phyloP scores from a whole-genome alignment of 2,113 vertebrate genomes.

The Sturnus vulgaris region DNA sequence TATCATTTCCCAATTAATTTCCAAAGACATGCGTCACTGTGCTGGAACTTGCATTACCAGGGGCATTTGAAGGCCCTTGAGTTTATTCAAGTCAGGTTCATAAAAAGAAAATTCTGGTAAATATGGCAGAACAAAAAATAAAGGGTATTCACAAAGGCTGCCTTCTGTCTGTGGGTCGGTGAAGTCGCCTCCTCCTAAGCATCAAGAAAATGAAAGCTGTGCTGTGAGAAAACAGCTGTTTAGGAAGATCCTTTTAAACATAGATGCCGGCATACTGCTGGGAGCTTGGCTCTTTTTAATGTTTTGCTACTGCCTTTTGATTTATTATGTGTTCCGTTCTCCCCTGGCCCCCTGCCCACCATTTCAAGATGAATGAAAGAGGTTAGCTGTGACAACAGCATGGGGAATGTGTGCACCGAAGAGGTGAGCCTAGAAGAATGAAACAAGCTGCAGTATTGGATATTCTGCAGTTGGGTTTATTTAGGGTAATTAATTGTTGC shows the following conservation, averaged over 20 bases:
- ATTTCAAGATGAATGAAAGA: background rate
- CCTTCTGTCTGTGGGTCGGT: background rate
- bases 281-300: background rate
- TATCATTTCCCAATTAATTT: background rate
- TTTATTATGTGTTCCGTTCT: background rate
- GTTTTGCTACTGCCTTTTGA: background rate
- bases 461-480: background rate
- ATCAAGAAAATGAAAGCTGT: background rate
- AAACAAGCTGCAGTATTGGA: background rate
- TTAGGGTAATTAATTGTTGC: constrained; percentile 4
- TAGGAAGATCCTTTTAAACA: background rate
- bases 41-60: background rate
- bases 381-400: background rate
- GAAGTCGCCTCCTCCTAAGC: background rate
- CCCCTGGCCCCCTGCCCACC: background rate
- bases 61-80: background rate
- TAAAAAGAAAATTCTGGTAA: background rate
- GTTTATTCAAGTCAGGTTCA: background rate
- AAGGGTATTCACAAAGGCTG: background rate
- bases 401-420: rapidly evolving
- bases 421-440: background rate
- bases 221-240: background rate
- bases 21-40: background rate
- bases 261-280: background rate
- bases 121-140: background rate